Base-by-base conservation (phyloP, 2,797 vertebrate genomes). In the Pseudocheirus occidentalis region DNA sequence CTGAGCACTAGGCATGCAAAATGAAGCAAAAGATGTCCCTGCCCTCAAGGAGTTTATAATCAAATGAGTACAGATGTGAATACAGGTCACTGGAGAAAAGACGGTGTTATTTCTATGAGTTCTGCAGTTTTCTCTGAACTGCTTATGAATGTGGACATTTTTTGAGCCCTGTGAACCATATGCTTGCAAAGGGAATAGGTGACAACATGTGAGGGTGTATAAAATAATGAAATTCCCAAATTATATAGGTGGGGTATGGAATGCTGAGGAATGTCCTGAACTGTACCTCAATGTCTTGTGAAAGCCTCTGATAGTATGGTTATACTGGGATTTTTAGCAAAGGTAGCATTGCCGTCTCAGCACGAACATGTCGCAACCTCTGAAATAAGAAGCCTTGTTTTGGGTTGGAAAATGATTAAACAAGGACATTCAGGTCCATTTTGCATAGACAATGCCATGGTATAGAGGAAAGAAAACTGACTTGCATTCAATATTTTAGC, bases 381-480 rank as follows among this genome's bases (percentile, higher is more conserved):
- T 58, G 40, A 90, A 55, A 27, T 1, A 34, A 54, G 56, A 90
- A 54, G 0, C 9, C 0, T 89, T 87, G 53, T 27, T 73, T 81
- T 96, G n/a, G 53, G 66, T 87, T 27, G 27, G 40, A 92, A 95
- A 92, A 13, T 40, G n/a, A 52, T 58, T 46, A 90, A 55, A 40
- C 14, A 91, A 91, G 90, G 92, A 81, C 81, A 81, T 11, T 28
- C 73, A 28, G 16, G 24, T 3, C 10, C 40, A 50, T 87, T 87
- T 27, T 87, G 73, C 27, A 87, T 14, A 27, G 73, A 24, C 21
- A 46, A 87, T 50, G 21, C 9, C 73, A 14, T 53, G 34, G 3
- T 55, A 16, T 3, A 14, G n/a, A 28, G 73, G 81, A 34, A 58
- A 93, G 54, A 91, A 62, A 18, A 24, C 34, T 54, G 3, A 2